Conservation (phyloP, 2,113 vertebrate species). For the Himantopus leucocephalus region DNA sequence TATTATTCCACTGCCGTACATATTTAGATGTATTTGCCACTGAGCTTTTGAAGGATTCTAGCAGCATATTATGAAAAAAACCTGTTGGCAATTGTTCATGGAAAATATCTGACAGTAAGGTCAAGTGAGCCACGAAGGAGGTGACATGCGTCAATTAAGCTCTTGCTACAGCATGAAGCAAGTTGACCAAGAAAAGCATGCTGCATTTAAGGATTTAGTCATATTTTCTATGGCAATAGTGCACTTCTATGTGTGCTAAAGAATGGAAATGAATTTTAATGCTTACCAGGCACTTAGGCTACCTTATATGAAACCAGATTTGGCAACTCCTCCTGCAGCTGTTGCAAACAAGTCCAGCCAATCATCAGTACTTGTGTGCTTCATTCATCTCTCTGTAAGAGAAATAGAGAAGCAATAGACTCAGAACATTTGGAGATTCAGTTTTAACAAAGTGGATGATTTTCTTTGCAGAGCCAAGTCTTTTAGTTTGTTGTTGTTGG, state of each 20-base stretch:
- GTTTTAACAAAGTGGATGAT: conserved; percentile 67
- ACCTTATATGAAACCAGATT: conserved; percentile 59
- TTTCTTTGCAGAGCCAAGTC: conserved; percentile 51
- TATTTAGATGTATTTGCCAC: not conserved
- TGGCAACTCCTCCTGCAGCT: conserved; percentile 65
- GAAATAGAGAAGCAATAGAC: conserved; percentile 47
- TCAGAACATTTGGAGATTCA: conserved; percentile 47
- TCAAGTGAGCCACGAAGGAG: not conserved
- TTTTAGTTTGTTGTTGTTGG: conserved; percentile 35
- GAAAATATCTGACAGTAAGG: conserved; percentile 19
- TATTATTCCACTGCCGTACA: not conserved
- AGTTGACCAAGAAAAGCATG: conserved; percentile 15
- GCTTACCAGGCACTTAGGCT: conserved; percentile 41
- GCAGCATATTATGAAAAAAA: not conserved
- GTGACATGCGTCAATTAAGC: not conserved
- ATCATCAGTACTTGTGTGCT: conserved; percentile 60
- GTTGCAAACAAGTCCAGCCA: conserved; percentile 66
- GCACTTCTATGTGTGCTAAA: conserved; percentile 31
- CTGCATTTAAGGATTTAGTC: conserved; percentile 23
- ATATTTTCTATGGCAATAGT: not conserved
- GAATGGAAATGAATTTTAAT: conserved; percentile 62
- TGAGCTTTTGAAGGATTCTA: conserved; percentile 13
- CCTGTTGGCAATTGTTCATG: not conserved
- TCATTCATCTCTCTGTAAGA: conserved; percentile 58
- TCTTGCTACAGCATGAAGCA: not conserved